A percentile compares a stretch with the other conserved stretches of the same genome.
Evolutionary conservation across 2,113 vertebrate genomes (phyloP).

Genomic region (Pelecanoides urinatrix): DNA sequence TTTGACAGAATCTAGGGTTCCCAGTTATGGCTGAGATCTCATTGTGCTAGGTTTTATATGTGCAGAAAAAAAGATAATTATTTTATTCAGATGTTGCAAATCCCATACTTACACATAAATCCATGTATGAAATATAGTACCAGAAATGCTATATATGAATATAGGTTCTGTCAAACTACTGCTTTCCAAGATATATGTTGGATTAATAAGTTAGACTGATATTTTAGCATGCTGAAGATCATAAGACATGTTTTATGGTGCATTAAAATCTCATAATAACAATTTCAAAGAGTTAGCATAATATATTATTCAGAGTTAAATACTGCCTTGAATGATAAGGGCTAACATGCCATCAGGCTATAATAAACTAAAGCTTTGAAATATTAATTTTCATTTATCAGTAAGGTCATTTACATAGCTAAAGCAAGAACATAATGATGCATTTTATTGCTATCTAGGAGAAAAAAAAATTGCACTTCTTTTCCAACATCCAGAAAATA

Average conservation of each 20-base stretch:
- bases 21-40: background rate
- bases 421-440: constrained; percentile 21
- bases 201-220: background rate
- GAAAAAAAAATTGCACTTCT: background rate
- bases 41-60: background rate
- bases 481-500: constrained; percentile 8
- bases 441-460: background rate
- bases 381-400: constrained; percentile 54
- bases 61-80: background rate
- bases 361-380: constrained; percentile 53
- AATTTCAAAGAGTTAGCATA: constrained; percentile 31
- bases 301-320: constrained; percentile 62
- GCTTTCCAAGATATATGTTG: background rate
- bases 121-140: background rate
- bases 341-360: constrained; percentile 13
- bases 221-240: constrained; percentile 14
- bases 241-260: constrained; percentile 46
- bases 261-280: constrained; percentile 47
- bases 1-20: background rate
- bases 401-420: constrained; percentile 37
- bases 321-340: constrained; percentile 50
- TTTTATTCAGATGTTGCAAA: background rate
- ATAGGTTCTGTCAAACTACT: background rate
- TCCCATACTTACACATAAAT: background rate
- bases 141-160: background rate